Base-by-base conservation (phyloP, 1,140 invertebrate genomes). In the Adelges cooleyi region DNA sequence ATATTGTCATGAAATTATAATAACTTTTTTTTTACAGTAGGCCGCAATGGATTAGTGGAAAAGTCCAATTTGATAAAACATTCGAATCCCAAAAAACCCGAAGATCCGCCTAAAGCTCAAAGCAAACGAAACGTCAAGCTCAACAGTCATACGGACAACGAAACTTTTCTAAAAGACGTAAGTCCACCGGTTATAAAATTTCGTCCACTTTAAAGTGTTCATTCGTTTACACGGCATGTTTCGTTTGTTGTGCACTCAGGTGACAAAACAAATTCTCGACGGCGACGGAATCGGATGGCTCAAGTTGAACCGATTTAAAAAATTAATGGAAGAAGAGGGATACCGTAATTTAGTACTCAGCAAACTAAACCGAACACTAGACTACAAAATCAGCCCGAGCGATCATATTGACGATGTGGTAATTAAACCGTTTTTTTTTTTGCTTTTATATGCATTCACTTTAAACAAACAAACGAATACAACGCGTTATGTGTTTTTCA, bases 241-340 rank as follows among this genome's bases (percentile, higher is more conserved):
- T n/a, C n/a, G n/a, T n/a, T n/a, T n/a, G n/a, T n/a, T n/a, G n/a
- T n/a, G 68, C 13, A 73, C 74, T 68, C 78, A 96, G 84, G 81
- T 96, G 27, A 85, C 95, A 10, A 89, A 84, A 72, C 88, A 89
- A 78, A 91, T 98, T 4, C 73, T 98, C 50, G 87, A 90, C 49
- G 97, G 96, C 10, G 92, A 99, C 78, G 95, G 96, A 2, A 86
- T 99, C 15, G 92, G 95, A 36, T 98, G 95, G 92, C 78, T 99
- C 18, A 96, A 98, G 76, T 75, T 95, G 6, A 95, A 90, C 72
- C 83, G 95, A 36, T 78, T 99, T 18, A 94, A 92, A 72, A 95
- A 96, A 73, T 76, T 99, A 5, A 95, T 99, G 92, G 96, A 99
- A 76, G 95, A 99, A 76, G 97, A 99, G 78, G 97, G 90, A 62